Conservation (phyloP, 2,888 invertebrate species). For the Gastrophysa polygoni region DNA sequence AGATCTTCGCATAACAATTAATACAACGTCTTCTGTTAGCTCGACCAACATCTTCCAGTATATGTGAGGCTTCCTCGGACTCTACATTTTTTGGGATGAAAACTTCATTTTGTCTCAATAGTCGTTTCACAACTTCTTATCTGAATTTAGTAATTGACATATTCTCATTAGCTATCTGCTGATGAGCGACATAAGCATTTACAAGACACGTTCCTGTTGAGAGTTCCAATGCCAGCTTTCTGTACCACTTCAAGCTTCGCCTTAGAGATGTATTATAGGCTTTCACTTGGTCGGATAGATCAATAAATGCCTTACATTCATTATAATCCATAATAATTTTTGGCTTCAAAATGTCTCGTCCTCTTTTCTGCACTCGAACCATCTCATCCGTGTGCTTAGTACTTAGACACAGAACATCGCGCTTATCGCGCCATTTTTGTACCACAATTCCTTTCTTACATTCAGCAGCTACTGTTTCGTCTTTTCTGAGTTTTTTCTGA, state of each 20-base stretch:
- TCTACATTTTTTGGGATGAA: not conserved
- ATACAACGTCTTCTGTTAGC: conserved; percentile 13
- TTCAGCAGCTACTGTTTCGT: not conserved
- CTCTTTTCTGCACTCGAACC: not conserved
- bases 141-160: not conserved
- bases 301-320: conserved; percentile 1
- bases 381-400: not conserved
- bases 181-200: conserved; percentile 4
- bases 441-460: not conserved
- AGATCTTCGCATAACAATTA: conserved; percentile 11
- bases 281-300: conserved; percentile 10
- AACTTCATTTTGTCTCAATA: not conserved
- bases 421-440: not conserved
- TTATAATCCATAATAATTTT: not conserved
- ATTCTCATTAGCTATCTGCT: not conserved
- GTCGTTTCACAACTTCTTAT: not conserved
- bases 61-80: too few relatives aligned
- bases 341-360: not conserved
- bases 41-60: too few relatives aligned
- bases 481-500: conserved; percentile 3
- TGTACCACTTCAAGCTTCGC: conserved; percentile 9
- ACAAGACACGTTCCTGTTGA: conserved; percentile 1
- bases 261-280: conserved; percentile 6
- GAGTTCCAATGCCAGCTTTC: conserved; percentile 7
- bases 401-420: not conserved